phyloP scores from a whole-genome alignment of 2,113 vertebrate species.

The Neomonachus schauinslandi region DNA sequence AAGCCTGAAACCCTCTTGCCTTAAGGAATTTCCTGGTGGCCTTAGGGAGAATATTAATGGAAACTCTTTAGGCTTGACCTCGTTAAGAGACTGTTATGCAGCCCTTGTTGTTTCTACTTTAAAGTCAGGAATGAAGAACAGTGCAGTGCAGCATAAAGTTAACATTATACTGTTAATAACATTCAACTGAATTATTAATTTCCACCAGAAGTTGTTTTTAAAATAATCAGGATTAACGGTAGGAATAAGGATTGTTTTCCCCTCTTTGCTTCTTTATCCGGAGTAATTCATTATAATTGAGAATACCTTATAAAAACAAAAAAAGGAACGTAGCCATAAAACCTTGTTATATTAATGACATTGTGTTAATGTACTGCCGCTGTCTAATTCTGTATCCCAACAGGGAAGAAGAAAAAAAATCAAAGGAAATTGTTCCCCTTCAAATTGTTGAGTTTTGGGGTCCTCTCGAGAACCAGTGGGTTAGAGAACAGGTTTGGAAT shows the following conservation, averaged over 20 bases:
- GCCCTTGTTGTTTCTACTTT: conserved; percentile 78
- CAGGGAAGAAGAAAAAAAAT: background rate
- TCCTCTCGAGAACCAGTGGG: background rate
- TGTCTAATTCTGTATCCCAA: conserved; percentile 35
- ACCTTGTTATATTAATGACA: conserved; percentile 25
- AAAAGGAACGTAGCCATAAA: conserved; percentile 40
- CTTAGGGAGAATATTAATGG: conserved; percentile 81
- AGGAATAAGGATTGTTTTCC: conserved; percentile 64
- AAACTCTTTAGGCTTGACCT: conserved; percentile 82
- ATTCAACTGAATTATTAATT: conserved; percentile 78
- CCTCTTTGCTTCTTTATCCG: conserved; percentile 55
- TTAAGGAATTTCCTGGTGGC: conserved; percentile 82
- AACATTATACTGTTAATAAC: conserved; percentile 78
- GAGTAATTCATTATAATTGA: conserved; percentile 64
- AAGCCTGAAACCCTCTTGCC: conserved; percentile 76
- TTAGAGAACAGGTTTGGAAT: background rate
- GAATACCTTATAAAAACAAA: conserved; percentile 49
- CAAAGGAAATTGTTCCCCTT: conserved; percentile 27
- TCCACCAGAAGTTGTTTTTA: conserved; percentile 72
- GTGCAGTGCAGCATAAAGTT: conserved; percentile 63
- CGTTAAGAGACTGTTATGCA: conserved; percentile 70
- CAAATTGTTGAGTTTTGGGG: background rate
- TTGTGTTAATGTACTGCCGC: conserved; percentile 5
- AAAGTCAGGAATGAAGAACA: conserved; percentile 80
- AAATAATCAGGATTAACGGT: conserved; percentile 69